These are phyloP conservation scores for Tetramorium parvispinum DNA, from an alignment of 1,140 invertebrate species.

Conservation along the genomic window DNA sequence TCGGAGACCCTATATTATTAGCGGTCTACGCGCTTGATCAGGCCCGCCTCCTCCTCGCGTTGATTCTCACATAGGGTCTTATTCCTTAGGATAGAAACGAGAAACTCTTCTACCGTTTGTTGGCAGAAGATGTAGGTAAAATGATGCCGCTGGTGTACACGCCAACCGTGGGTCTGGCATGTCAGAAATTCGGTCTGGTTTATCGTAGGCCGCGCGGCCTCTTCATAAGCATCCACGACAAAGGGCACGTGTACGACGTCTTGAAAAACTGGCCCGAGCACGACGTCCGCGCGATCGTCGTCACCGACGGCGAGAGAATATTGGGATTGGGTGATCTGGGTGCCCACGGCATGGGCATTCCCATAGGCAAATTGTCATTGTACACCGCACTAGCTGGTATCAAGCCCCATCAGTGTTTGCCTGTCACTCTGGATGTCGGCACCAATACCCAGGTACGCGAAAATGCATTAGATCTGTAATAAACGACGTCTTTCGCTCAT, in stretches of 20 bases:
- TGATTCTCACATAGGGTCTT: constrained; percentile 44
- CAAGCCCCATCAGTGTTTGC: constrained; percentile 95
- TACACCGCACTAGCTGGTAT: constrained; percentile 97
- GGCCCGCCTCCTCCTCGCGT: not conserved
- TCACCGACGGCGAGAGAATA: constrained; percentile 97
- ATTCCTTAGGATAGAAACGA: constrained; percentile 92
- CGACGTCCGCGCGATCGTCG: constrained; percentile 95
- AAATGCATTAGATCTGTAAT: not conserved
- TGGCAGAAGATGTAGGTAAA: constrained; percentile 94
- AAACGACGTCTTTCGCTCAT: not conserved
- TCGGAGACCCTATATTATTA: not conserved
- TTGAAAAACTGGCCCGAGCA: constrained; percentile 95
- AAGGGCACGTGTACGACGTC: constrained; percentile 95
- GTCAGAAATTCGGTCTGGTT: constrained; percentile 98
- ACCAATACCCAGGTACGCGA: constrained; percentile 93
- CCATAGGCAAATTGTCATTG: constrained; percentile 95
- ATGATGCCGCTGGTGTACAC: constrained; percentile 97
- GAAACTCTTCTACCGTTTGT: constrained; percentile 96
- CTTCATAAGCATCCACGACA: constrained; percentile 98
- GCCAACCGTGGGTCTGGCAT: constrained; percentile 96
- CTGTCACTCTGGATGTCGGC: constrained; percentile 96
- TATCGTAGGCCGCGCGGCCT: constrained; percentile 96
- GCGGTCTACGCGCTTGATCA: not conserved
- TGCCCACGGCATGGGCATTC: constrained; percentile 97
- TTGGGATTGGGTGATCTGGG: constrained; percentile 97